A percentile compares a stretch with the other conserved stretches of the same genome.
phyloP scores from a whole-genome alignment of 2,797 vertebrate genomes.

The Peromyscus melanophrys region DNA sequence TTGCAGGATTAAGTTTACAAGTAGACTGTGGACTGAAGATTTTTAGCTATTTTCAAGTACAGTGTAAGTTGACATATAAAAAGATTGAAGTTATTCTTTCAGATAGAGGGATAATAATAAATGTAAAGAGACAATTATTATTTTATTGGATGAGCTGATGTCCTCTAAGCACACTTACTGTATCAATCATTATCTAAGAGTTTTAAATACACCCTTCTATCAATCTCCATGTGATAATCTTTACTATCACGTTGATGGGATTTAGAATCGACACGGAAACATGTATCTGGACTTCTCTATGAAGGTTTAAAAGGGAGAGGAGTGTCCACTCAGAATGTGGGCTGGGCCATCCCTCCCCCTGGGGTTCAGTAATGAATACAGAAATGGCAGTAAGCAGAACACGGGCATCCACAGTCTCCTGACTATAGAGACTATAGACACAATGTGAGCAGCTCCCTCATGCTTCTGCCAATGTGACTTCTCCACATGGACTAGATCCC shows the following conservation, averaged over 20 bases:
- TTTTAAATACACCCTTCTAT: constrained; percentile 16
- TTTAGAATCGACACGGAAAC: not conserved
- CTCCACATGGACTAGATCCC: not conserved
- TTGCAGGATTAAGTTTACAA: not conserved
- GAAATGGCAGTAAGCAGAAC: not conserved
- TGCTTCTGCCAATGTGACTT: not conserved
- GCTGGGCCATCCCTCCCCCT: not conserved
- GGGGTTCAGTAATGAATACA: not conserved
- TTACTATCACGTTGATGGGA: no score
- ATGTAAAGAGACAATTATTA: not conserved
- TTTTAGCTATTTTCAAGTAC: constrained; percentile 35
- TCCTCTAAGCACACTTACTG: constrained; percentile 10
- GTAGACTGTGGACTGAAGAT: not conserved
- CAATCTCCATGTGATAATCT: not conserved
- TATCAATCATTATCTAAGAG: constrained; percentile 8
- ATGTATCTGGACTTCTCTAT: not conserved
- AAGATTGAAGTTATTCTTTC: not conserved
- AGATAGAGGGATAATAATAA: not conserved
- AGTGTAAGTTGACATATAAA: not conserved
- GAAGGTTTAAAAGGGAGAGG: not conserved
- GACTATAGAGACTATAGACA: not conserved
- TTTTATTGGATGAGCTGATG: not conserved
- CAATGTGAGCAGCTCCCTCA: not conserved
- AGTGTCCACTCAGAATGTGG: not conserved
- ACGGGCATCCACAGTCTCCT: no score